Evolutionary conservation across 1,140 invertebrate genomes (phyloP).

Genomic region (Drosophila asahinai): DNA sequence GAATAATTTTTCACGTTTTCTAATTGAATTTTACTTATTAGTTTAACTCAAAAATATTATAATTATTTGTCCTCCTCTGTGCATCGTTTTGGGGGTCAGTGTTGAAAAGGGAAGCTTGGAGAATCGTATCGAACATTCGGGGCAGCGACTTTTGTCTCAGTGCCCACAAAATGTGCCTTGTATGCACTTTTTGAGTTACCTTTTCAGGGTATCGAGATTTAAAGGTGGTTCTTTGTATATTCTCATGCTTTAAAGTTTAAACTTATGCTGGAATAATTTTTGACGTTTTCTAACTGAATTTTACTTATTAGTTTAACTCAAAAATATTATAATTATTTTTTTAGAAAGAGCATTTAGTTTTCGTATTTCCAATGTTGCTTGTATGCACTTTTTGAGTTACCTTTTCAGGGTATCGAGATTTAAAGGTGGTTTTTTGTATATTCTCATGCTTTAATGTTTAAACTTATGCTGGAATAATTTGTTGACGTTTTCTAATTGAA

Average conservation of each 20-base stretch:
- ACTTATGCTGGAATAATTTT: background rate
- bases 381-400: too few species aligned
- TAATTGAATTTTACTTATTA: too few species aligned
- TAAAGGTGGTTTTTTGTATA: too few species aligned
- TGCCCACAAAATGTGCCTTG: conserved; percentile 27
- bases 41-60: too few species aligned
- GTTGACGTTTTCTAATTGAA: too few species aligned
- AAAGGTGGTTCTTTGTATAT: too few species aligned
- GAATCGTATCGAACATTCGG: conserved; percentile 47
- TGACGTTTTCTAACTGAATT: background rate
- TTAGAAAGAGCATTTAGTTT: conserved; percentile 6
- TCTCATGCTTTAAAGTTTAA: background rate
- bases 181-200: conserved; percentile 33
- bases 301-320: background rate
- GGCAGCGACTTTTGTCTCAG: conserved; percentile 31
- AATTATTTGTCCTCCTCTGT: conserved; percentile 6
- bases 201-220: background rate
- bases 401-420: too few species aligned
- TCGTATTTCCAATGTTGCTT: background rate
- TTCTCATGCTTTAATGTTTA: too few species aligned
- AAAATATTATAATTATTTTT: background rate
- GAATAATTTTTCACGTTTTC: too few species aligned
- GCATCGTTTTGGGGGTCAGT: conserved; percentile 13
- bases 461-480: too few species aligned
- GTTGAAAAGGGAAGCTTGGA: conserved; percentile 47